These are phyloP conservation scores for Tyto alba DNA, from an alignment of 2,113 vertebrate species.

Conservation along the genomic window DNA sequence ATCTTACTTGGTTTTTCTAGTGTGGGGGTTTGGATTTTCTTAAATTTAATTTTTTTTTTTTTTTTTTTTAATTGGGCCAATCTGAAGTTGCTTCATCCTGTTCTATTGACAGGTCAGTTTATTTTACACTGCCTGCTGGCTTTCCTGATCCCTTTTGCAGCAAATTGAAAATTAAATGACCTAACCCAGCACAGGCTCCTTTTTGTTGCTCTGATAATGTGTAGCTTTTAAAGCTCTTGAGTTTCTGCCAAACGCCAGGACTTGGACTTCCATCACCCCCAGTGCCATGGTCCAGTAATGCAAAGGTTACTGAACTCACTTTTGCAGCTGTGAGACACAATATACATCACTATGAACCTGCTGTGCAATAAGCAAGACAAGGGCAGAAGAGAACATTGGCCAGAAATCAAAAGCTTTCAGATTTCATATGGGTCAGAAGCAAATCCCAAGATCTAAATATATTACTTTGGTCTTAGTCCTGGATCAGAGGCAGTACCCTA, in stretches of 20 bases:
- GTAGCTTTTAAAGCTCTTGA: slow-evolving; percentile 42
- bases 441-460: not conserved
- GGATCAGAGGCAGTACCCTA: not conserved
- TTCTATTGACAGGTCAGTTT: not conserved
- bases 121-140: not conserved
- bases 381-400: not conserved
- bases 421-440: not conserved
- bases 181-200: not conserved
- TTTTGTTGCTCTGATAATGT: slow-evolving; percentile 25
- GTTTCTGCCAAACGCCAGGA: not conserved
- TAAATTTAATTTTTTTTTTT: not conserved
- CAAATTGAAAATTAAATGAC: slow-evolving; percentile 34
- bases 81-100: slow-evolving; percentile 18
- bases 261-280: slow-evolving; percentile 7
- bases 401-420: slow-evolving; percentile 8
- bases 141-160: slow-evolving; percentile 20
- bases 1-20: not conserved
- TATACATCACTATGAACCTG: not conserved
- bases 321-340: slow-evolving; percentile 30
- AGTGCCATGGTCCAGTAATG: slow-evolving; percentile 1
- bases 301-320: slow-evolving; percentile 28
- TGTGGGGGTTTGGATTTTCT: not conserved
- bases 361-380: not conserved
- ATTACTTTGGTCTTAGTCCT: not conserved
- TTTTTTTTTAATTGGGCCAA: not conserved